Evolutionary conservation across 1,140 invertebrate genomes (phyloP).

Genomic region (Dryas iulia): DNA sequence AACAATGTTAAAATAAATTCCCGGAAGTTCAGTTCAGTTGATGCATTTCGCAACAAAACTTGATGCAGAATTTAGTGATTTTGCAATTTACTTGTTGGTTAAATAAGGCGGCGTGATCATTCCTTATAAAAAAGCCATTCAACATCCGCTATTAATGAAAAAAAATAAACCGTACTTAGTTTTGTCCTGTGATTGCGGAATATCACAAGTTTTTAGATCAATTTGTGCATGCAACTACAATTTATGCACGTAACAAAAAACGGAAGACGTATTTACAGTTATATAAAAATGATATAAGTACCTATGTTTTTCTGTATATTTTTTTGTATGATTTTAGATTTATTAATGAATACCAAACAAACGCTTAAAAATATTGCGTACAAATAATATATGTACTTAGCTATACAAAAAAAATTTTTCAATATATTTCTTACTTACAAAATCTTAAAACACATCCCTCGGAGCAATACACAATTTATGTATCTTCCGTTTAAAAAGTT

Average conservation of each 20-base stretch:
- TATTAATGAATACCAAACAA: neutral
- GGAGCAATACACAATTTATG: constrained; percentile 21
- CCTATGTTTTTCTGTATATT: neutral
- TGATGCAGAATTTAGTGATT: constrained; percentile 30
- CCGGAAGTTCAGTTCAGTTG: constrained; percentile 31
- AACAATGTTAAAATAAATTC: constrained; percentile 28
- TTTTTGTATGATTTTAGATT: neutral
- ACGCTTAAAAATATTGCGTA: neutral
- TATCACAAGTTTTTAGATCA: constrained; percentile 12
- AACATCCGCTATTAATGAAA: constrained; percentile 39
- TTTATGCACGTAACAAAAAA: neutral
- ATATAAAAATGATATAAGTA: neutral
- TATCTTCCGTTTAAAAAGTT: constrained; percentile 32
- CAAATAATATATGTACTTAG: neutral
- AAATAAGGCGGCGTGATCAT: constrained; percentile 26
- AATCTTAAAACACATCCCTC: constrained; percentile 18
- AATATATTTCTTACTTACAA: constrained; percentile 17
- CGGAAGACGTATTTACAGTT: neutral
- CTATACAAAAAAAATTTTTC: neutral
- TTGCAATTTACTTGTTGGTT: constrained; percentile 37
- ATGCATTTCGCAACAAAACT: constrained; percentile 31
- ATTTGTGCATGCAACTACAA: neutral
- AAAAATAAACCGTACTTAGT: constrained; percentile 36
- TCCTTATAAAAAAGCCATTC: constrained; percentile 43
- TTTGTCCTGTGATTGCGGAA: constrained; percentile 28